Percentiles rank a stretch among this genome's conserved stretches.
These are phyloP conservation scores for Xerus rutilus DNA, from an alignment of 2,797 vertebrate species.

Conservation along the genomic window DNA sequence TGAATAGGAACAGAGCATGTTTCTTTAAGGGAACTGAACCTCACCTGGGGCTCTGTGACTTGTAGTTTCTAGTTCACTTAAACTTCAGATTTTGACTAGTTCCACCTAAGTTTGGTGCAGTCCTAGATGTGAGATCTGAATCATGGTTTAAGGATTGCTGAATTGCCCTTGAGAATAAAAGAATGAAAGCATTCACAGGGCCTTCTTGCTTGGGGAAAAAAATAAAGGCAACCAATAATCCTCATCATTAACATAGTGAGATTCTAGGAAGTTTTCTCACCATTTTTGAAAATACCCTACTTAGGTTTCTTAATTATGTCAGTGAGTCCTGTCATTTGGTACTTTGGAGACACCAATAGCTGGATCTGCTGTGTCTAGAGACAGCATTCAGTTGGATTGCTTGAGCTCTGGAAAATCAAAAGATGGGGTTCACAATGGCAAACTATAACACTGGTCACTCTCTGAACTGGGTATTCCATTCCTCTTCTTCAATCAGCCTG, in stretches of 20 bases:
- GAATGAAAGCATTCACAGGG: slow-evolving; percentile 53
- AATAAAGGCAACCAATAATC: slow-evolving; percentile 53
- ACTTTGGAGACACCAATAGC: slow-evolving; percentile 47
- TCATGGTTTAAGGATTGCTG: slow-evolving; percentile 64
- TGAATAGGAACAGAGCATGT: slow-evolving; percentile 40
- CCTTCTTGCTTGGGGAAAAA: slow-evolving; percentile 56
- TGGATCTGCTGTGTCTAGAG: slow-evolving; percentile 63
- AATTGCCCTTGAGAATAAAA: slow-evolving; percentile 78
- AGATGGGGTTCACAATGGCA: not conserved
- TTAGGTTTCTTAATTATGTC: slow-evolving; percentile 59
- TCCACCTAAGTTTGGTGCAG: slow-evolving; percentile 37
- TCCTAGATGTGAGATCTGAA: slow-evolving; percentile 65
- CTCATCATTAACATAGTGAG: slow-evolving; percentile 50
- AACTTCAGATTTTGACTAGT: slow-evolving; percentile 75
- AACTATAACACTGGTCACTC: not conserved
- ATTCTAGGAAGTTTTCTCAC: slow-evolving; percentile 77
- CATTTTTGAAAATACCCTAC: slow-evolving; percentile 58
- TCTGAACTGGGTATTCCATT: not conserved
- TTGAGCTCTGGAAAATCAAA: slow-evolving; percentile 42
- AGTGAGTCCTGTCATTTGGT: not conserved
- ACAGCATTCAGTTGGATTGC: slow-evolving; percentile 54
- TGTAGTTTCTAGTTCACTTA: slow-evolving; percentile 73
- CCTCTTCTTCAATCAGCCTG: not conserved
- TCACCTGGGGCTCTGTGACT: slow-evolving; percentile 58
- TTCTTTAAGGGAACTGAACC: slow-evolving; percentile 60